Evolutionary conservation across 1,140 invertebrate species (phyloP), one percentile per base, ranked within the genome.

Genomic region (Bombus difficillimus): DNA sequence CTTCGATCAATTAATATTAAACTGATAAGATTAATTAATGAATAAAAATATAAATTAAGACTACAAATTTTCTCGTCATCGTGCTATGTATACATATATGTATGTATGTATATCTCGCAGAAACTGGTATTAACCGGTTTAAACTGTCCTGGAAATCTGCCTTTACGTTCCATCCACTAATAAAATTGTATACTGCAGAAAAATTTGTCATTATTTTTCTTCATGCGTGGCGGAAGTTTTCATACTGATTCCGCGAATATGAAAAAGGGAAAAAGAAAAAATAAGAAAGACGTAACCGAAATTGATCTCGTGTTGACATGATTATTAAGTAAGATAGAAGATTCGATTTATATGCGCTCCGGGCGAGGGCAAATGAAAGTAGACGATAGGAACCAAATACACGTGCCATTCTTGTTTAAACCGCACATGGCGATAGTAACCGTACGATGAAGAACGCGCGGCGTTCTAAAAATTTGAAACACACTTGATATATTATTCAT

Each of bases 81-180:
- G 15, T 53, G 28, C 28, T 59, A 39, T 71, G 1, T 74, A 68
- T 75, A 73, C 32, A 62, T 53, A 71, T 9, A 57, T 72, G 81
- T 43, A 64, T 69, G 62, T 86, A 64, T 69, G 62, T 86, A 64
- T 64, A 79, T 86, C 85, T 76, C n/a, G 73, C 18, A 86, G 72
- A 69, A 86, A 86, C 85, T 86, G 81, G 85, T 78, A 86, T 77
- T 34, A 86, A 86, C 85, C 85, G 81, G 85, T 86, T 86, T 34
- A 47, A 83, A 84, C 85, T 78, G 83, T 85, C 59, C 83, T 85
- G 84, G 78, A 85, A 81, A 85, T 85, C 78, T 85, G 84, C 71
- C 78, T 85, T 68, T 80, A n/a, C 59, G 43, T 59, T 75, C 32
- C 79, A 59, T 85, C 39, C 43, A 12, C 25, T 53, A 78, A 84